Conservation (phyloP, 2,113 vertebrate species). For the Chrysochloris asiatica region DNA sequence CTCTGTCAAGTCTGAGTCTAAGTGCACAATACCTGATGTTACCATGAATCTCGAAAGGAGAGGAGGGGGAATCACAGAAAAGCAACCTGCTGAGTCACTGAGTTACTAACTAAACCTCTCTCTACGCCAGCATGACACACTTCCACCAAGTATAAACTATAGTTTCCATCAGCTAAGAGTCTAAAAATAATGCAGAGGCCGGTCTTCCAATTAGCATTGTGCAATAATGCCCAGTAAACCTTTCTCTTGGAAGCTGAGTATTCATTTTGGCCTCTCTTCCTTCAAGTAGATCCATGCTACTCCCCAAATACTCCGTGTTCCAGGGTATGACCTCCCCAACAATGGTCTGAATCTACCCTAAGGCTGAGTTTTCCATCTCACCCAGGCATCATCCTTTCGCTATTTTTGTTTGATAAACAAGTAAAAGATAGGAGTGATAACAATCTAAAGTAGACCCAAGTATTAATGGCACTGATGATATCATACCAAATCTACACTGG, state of each 20-base stretch:
- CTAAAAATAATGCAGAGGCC: background rate
- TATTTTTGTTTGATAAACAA: slow-evolving; percentile 33
- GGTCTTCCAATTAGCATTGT: background rate
- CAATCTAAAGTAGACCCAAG: slow-evolving; percentile 31
- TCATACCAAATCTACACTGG: background rate
- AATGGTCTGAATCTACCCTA: background rate
- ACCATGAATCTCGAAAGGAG: background rate
- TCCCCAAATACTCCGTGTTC: background rate
- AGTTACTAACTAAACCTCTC: background rate
- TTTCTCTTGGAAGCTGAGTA: background rate
- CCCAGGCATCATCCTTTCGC: background rate
- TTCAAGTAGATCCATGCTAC: background rate
- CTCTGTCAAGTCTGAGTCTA: background rate
- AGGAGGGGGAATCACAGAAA: background rate
- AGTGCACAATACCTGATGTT: background rate
- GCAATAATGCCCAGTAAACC: background rate
- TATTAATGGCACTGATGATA: background rate
- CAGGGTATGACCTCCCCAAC: background rate
- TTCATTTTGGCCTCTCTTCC: background rate
- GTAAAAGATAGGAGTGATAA: slow-evolving; percentile 19
- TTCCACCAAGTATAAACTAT: background rate
- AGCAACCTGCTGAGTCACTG: background rate
- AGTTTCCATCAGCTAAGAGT: background rate
- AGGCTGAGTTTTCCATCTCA: slow-evolving; percentile 16
- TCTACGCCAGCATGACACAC: background rate